A percentile compares a stretch with the other conserved stretches of the same genome.
Conservation (phyloP, 1,140 invertebrate genomes). For the Drosophila equinoxialis region DNA sequence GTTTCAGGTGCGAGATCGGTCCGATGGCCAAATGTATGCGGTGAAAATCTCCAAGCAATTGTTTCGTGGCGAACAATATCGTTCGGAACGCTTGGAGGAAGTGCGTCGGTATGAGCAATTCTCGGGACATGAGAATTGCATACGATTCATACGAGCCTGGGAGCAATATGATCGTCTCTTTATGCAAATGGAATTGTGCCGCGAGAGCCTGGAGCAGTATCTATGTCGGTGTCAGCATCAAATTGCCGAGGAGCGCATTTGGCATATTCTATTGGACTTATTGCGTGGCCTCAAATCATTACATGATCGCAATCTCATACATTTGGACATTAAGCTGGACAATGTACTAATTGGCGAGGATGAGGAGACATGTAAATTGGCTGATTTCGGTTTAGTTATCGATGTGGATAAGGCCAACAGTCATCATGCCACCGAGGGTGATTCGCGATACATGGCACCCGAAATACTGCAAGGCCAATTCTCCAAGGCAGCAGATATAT, state of each 20-base stretch:
- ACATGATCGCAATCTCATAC: conserved; percentile 87
- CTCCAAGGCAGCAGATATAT: conserved; percentile 86
- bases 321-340: conserved; percentile 91
- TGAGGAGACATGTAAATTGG: conserved; percentile 87
- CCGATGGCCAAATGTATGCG: conserved; percentile 88
- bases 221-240: conserved; percentile 72
- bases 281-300: conserved; percentile 86
- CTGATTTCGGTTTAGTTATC: conserved; percentile 90
- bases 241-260: conserved; percentile 83
- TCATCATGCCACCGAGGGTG: conserved; percentile 87
- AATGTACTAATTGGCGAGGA: conserved; percentile 88
- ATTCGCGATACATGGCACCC: conserved; percentile 89
- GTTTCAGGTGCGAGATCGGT: conserved; percentile 86
- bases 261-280: conserved; percentile 78
- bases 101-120: conserved; percentile 88
- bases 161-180: conserved; percentile 89
- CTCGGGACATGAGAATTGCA: conserved; percentile 87
- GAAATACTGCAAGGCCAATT: conserved; percentile 88
- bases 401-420: conserved; percentile 84
- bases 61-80: conserved; percentile 86
- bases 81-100: conserved; percentile 87
- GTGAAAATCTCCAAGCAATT: conserved; percentile 87
- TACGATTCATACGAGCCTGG: conserved; percentile 89
- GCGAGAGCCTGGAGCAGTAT: conserved; percentile 84
- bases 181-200: conserved; percentile 90